Evolutionary conservation across 1,140 invertebrate species (phyloP).

Genomic region (Agrypnia vestita): DNA sequence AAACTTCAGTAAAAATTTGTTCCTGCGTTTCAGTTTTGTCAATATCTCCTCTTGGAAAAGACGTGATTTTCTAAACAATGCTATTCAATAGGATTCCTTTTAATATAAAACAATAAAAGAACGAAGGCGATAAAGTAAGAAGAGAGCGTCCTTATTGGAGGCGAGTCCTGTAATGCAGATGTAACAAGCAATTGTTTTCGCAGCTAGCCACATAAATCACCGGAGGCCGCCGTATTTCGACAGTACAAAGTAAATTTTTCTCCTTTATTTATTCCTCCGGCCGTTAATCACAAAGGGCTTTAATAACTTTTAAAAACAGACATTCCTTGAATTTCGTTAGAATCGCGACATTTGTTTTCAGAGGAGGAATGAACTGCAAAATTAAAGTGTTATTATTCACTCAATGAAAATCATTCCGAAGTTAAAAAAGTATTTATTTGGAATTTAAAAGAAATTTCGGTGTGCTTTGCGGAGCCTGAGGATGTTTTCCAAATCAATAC

Average conservation of each 20-base stretch:
- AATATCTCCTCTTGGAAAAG: too few species aligned
- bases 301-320: constrained; percentile 47
- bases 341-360: constrained; percentile 44
- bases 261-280: constrained; percentile 45
- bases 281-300: constrained; percentile 49
- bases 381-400: constrained; percentile 40
- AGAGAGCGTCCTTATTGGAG: constrained; percentile 38
- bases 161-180: constrained; percentile 42
- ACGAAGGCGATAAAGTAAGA: constrained; percentile 30
- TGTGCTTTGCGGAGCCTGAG: too few species aligned
- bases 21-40: too few species aligned
- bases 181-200: constrained; percentile 52
- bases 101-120: constrained; percentile 32
- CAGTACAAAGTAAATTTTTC: constrained; percentile 48
- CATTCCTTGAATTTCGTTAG: constrained; percentile 45
- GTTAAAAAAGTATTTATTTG: too few species aligned
- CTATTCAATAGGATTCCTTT: not conserved
- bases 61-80: too few species aligned
- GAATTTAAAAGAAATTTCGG: too few species aligned
- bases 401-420: constrained; percentile 1
- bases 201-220: constrained; percentile 45
- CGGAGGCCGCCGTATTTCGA: constrained; percentile 37
- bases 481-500: too few species aligned
- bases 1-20: too few species aligned
- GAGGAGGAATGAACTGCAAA: constrained; percentile 35